Conservation (phyloP, 2,797 vertebrate genomes). For the Neostethus bicornis region DNA sequence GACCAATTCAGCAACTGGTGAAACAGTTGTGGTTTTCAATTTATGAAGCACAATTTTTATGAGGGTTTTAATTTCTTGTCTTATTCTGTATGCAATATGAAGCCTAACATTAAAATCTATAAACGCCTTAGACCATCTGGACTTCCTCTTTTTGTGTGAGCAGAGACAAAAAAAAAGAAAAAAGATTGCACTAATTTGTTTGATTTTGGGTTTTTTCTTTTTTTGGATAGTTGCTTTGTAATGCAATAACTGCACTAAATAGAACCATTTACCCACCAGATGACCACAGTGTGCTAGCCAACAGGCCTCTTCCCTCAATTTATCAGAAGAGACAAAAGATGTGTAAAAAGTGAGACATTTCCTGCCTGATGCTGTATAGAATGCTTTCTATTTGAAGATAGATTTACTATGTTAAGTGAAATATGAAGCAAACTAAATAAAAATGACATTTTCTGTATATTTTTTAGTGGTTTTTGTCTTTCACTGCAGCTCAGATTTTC, state of each 20-base stretch:
- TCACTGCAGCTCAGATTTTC: background rate
- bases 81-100: constrained; percentile 86
- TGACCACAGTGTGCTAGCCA: constrained; percentile 74
- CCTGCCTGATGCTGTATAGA: constrained; percentile 85
- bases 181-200: constrained; percentile 80
- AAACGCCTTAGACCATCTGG: constrained; percentile 83
- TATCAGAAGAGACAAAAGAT: constrained; percentile 74
- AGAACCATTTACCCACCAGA: constrained; percentile 76
- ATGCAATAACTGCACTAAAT: constrained; percentile 87
- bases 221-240: constrained; percentile 82
- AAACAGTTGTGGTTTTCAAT: constrained; percentile 74
- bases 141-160: constrained; percentile 82
- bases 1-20: constrained; percentile 79
- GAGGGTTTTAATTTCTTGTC: constrained; percentile 74
- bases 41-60: constrained; percentile 85
- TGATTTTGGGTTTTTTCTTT: constrained; percentile 72
- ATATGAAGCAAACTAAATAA: constrained; percentile 78
- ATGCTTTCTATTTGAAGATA: constrained; percentile 85
- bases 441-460: constrained; percentile 84
- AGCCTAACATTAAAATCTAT: constrained; percentile 78
- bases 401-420: constrained; percentile 78
- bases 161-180: constrained; percentile 56
- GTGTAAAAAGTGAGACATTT: constrained; percentile 74
- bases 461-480: constrained; percentile 51
- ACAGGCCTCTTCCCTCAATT: constrained; percentile 76